Evolutionary conservation across 2,113 vertebrate genomes (phyloP), one percentile per base, ranked within the genome.

Genomic region (Lutjanus erythropterus): DNA sequence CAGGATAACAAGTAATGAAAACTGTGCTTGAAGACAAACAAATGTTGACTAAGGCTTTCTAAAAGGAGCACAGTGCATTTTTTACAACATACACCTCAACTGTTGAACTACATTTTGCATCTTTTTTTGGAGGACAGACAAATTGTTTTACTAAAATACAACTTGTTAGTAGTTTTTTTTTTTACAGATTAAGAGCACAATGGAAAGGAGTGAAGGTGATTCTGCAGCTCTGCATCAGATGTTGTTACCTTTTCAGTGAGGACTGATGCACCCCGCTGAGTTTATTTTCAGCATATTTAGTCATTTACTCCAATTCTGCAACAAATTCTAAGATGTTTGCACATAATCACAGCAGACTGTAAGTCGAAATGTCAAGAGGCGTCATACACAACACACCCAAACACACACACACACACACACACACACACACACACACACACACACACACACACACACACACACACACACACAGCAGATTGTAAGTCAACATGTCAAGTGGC

Each of bases 11-110:
- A 78, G 73, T 61, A 49, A 67, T 52, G 50, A 80, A 61, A 86
- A 81, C 37, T 50, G 59, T 83, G 85, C 73, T 84, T 87, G 42
- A 76, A 62, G 71, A 83, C 53, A 72, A 80, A 79, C 31, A 41
- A 23, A 18, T 41, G 72, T 19, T 41, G 35, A 64, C 11, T 29
- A 84, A 84, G 50, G 78, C 60, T 78, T 73, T 29, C 56, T 76
- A 81, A 64, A 18, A 56, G 50, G 19, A 83, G 53, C 68, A 83
- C 35, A 77, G 56, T 84, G 65, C 29, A 55, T 75, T 65, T 72
- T n/a, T 69, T 4, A 73, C 75, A 73, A 58, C 39, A 75, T 21
- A 78, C 53, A 64, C 18, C 3, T 83, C 23, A 66, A 29, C 27
- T 61, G 79, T 21, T 75, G 41, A 80, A 83, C 29, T 58, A 71